A percentile compares a stretch with the other conserved stretches of the same genome.
These are phyloP conservation scores for Hippocampus barbouri DNA, from an alignment of 2,113 vertebrate genomes.

Conservation along the genomic window DNA sequence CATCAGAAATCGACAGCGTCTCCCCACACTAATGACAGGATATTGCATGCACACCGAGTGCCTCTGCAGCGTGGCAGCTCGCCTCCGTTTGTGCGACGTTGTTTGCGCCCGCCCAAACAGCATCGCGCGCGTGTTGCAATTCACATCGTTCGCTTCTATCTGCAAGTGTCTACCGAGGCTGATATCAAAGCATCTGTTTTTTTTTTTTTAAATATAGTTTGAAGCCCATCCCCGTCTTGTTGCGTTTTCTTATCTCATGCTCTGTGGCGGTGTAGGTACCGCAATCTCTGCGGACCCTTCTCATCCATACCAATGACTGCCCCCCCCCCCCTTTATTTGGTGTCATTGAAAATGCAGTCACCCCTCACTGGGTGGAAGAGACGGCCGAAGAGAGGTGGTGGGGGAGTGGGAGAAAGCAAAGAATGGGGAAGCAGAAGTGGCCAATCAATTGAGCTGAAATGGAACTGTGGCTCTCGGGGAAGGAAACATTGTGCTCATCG, in stretches of 20 bases:
- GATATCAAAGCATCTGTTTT: conserved; percentile 40
- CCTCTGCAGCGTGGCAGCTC: conserved; percentile 13
- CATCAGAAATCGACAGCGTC: conserved; percentile 25
- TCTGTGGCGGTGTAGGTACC: conserved; percentile 55
- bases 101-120: conserved; percentile 26
- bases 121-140: conserved; percentile 40
- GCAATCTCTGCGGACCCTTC: conserved; percentile 50
- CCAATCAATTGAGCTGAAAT: conserved; percentile 71
- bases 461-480: conserved; percentile 62
- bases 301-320: conserved; percentile 66
- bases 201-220: conserved; percentile 19
- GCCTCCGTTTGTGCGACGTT: conserved; percentile 21
- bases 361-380: conserved; percentile 42
- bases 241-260: conserved; percentile 41
- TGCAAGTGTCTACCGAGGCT: conserved; percentile 31
- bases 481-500: conserved; percentile 60
- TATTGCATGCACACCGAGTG: conserved; percentile 31
- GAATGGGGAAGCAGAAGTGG: conserved; percentile 50
- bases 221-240: conserved; percentile 27
- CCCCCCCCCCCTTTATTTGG: conserved; percentile 62
- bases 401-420: conserved; percentile 35
- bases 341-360: conserved; percentile 66
- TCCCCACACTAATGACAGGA: conserved; percentile 9
- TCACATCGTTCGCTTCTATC: conserved; percentile 23
- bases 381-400: neutral